Percentiles rank a stretch among this genome's conserved stretches.
Evolutionary conservation across 2,797 vertebrate genomes (phyloP).

Genomic region (Vespertilio murinus): DNA sequence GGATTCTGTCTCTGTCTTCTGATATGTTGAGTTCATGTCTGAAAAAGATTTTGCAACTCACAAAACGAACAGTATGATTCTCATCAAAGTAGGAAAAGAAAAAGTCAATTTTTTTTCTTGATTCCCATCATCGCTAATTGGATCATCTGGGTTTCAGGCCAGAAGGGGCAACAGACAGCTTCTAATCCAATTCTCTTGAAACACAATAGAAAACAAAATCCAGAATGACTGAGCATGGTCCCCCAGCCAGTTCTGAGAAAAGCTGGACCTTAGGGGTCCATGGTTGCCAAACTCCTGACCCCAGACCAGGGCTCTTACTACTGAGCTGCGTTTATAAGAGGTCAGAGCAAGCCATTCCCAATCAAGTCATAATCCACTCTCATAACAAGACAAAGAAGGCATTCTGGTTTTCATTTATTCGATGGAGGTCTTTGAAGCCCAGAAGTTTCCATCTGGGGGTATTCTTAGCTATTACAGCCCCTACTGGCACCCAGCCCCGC

Average conservation of each 20-base stretch:
- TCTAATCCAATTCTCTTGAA: conserved; percentile 32
- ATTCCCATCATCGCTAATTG: not conserved
- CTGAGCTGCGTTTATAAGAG: not conserved
- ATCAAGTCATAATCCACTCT: not conserved
- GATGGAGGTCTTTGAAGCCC: conserved; percentile 49
- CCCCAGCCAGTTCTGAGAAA: not conserved
- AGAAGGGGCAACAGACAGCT: no score
- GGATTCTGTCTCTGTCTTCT: conserved; percentile 21
- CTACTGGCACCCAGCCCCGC: conserved; percentile 11
- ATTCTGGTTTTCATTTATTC: conserved; percentile 32
- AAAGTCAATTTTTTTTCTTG: not conserved
- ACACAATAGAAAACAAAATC: conserved; percentile 25
- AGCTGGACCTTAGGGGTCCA: not conserved
- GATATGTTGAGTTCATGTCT: conserved; percentile 15
- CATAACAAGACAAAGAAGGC: conserved; percentile 21
- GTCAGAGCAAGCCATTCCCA: conserved; percentile 20
- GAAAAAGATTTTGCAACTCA: conserved; percentile 24
- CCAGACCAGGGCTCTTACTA: not conserved
- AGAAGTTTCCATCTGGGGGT: conserved; percentile 50
- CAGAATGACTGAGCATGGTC: not conserved
- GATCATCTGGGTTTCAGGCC: not conserved
- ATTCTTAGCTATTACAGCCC: not conserved
- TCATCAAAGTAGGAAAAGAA: not conserved
- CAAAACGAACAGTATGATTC: not conserved
- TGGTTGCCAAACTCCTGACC: not conserved